Conservation (phyloP, 2,888 invertebrate species). For the Andrena fulva region DNA sequence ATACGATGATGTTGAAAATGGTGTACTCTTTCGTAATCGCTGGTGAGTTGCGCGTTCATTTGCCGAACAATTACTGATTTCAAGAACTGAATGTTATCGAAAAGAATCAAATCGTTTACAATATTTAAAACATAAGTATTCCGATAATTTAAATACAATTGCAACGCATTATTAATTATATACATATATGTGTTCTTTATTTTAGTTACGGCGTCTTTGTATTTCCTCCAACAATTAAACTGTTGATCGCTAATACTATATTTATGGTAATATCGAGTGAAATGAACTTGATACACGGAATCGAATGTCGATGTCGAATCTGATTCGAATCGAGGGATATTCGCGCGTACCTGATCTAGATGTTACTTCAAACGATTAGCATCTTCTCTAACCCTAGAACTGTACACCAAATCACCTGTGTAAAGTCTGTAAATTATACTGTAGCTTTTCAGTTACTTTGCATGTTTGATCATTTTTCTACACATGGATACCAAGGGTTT, state of each 20-base stretch:
- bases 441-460: not conserved
- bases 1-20: not conserved
- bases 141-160: conserved; percentile 1
- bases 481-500: not conserved
- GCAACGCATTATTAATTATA: not conserved
- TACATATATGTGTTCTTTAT: not conserved
- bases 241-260: not conserved
- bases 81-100: not conserved
- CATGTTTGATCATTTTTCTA: not conserved
- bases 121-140: not conserved
- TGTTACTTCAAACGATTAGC: conserved; percentile 40
- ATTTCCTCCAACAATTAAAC: not conserved
- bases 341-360: conserved; percentile 50
- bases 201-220: not conserved
- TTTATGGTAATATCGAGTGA: not conserved
- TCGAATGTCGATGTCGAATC: conserved; percentile 5
- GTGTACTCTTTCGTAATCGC: not conserved
- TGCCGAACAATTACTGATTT: not conserved
- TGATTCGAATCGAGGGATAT: conserved; percentile 35
- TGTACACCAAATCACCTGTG: not conserved
- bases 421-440: not conserved
- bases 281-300: not conserved
- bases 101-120: not conserved
- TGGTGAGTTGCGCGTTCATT: not conserved
- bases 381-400: conserved; percentile 22